A percentile compares a stretch with the other conserved stretches of the same genome.
Evolutionary conservation across 1,140 invertebrate species (phyloP).

Genomic region (Scaptomyza graminum): DNA sequence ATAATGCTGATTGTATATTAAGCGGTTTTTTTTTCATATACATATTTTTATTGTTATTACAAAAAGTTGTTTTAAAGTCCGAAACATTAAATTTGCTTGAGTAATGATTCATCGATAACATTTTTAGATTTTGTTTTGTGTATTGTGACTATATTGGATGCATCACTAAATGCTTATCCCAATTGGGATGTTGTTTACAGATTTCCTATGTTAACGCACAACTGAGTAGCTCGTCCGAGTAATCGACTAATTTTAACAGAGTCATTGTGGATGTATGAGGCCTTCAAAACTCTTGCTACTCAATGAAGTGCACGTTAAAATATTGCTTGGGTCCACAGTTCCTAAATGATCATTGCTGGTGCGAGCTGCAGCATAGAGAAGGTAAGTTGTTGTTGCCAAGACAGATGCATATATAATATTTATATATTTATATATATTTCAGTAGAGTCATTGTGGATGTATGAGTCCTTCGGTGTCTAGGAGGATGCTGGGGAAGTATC

Average conservation of each 20-base stretch:
- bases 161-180: not conserved
- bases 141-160: slow-evolving; percentile 1
- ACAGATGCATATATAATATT: too few relatives aligned
- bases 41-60: not conserved
- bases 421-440: too few relatives aligned
- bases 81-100: not conserved
- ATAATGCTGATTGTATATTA: too few relatives aligned
- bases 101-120: not conserved
- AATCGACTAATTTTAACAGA: not conserved
- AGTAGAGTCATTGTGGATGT: not conserved
- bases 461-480: slow-evolving; percentile 46
- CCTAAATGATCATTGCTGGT: slow-evolving; percentile 88
- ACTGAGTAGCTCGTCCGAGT: too few relatives aligned
- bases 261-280: too few relatives aligned
- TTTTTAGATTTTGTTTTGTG: not conserved
- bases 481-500: slow-evolving; percentile 48
- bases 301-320: slow-evolving; percentile 84
- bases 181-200: not conserved
- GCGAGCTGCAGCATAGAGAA: slow-evolving; percentile 85
- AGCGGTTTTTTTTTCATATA: not conserved
- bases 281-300: slow-evolving; percentile 63
- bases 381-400: too few relatives aligned
- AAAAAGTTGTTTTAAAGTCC: not conserved
- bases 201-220: not conserved
- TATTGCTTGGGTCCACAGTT: slow-evolving; percentile 86